These are phyloP conservation scores for Callosobruchus maculatus DNA, from an alignment of 2,888 invertebrate species.

Conservation along the genomic window DNA sequence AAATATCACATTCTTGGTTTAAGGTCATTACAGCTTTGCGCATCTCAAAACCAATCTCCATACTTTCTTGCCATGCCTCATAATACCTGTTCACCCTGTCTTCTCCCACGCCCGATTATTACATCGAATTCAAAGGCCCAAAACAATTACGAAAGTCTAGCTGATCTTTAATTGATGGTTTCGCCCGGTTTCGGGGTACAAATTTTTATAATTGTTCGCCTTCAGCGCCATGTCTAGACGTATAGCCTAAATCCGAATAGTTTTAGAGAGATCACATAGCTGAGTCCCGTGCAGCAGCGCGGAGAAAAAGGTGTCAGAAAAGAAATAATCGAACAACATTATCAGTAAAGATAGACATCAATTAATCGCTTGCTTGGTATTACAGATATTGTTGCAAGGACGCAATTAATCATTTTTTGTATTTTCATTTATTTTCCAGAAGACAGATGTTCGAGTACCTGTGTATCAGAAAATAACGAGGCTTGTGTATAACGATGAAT, in stretches of 20 bases:
- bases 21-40: too few species aligned
- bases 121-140: conserved; percentile 10
- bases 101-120: conserved; percentile 4
- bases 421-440: too few species aligned
- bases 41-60: too few species aligned
- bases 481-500: too few species aligned
- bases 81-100: not conserved
- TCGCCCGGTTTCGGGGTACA: conserved; percentile 24
- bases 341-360: too few species aligned
- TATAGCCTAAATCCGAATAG: conserved; percentile 29
- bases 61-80: not conserved
- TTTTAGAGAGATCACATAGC: not conserved
- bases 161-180: conserved; percentile 29
- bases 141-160: conserved; percentile 21
- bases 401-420: too few species aligned
- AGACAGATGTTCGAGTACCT: too few species aligned
- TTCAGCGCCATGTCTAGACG: conserved; percentile 31
- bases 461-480: too few species aligned
- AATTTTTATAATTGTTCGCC: conserved; percentile 24
- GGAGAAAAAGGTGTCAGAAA: not conserved
- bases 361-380: too few species aligned
- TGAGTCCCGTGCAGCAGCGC: not conserved
- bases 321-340: not conserved
- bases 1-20: too few species aligned
- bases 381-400: too few species aligned